Evolutionary conservation across 2,113 vertebrate species (phyloP), one percentile per base, ranked within the genome.

Genomic region (Labeo catla): DNA sequence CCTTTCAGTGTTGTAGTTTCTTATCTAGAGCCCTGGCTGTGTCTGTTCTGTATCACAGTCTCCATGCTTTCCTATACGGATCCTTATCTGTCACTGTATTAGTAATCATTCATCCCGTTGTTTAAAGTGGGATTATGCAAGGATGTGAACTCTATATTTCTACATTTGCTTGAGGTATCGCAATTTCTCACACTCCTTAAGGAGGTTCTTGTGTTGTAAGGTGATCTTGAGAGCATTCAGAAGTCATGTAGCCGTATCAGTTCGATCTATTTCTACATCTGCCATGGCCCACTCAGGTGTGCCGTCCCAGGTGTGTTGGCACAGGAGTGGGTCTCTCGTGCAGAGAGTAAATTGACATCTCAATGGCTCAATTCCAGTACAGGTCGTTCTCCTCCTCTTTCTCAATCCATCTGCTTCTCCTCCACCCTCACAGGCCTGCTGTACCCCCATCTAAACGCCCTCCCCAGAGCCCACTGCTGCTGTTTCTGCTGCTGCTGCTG

Each of bases 271-370:
- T 81, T 65, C 1, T 81, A 49, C 59, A 66, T 65, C 79, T 66
- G 43, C 79, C 59, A 4, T 19, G 59, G 59, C 15, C 43, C 13
- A 47, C 39, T 66, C 57, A 49, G 72, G 23, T 47, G 65, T 36
- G 19, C 66, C n/a, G 10, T 76, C 57, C 39, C 79, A 86, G 79
- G 79, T 82, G 54, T 76, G 66, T 74, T 80, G 76, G 77, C 76
- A 72, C 23, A 79, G 76, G 66, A 43, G 65, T 16, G 59, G 28
- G 49, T 36, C 23, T 59, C 59, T 47, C 8, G 21, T 81, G 54
- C 19, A 50, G 50, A 49, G 21, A 82, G n/a, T 28, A 70, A 50
- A 23, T 21, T 80, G 83, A 81, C 66, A 66, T 70, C 36, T 65
- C 52, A 50, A 49, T 49, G 72, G 73, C 73, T 72, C n/a, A 74